Base-by-base conservation (phyloP, 2,113 vertebrate species). In the Reinhardtius hippoglossoides region DNA sequence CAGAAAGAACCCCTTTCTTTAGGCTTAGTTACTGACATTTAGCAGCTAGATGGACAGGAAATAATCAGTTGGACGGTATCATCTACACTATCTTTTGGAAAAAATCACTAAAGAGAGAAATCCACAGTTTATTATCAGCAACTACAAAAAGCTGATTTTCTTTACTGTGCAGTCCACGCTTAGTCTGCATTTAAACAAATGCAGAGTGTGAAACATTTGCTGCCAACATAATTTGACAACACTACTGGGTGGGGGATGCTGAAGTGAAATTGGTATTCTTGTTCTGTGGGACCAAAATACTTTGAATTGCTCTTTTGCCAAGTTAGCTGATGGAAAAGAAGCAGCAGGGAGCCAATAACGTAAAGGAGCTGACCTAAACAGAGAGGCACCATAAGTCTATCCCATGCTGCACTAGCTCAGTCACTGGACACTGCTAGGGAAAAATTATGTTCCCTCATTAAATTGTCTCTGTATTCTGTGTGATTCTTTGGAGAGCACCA, bases 291-390 rank as follows among this genome's bases (percentile, higher is more conserved):
- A 20, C 40, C 60, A 52, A 64, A 75, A 56, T 67, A 46, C 46
- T 75, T 65, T 78, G 56, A 67, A 77, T 59, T 65, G 52, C 46
- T 76, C 67, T 76, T 84, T 58, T 81, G 67, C 58, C 20, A 66
- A 76, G 57, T 46, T 42, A 56, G 67, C 77, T 55, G 58, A 59
- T 66, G 56, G 42, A 80, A 73, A 24, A 0, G 74, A 81, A 69
- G 52, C 71, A 72, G 23, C 77, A 16, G 57, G 72, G 68, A 79
- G 67, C 65, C 72, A 75, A 61, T 61, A 83, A 80, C 52, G 61
- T 61, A 80, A 77, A 87, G 83, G 58, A 85, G 83, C 73, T 81
- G 70, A 89, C 76, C 82, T 80, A 81, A 88, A 84, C 23, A 21
- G 62, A 56, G 76, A 84, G 72, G 71, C 79, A 73, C 57, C 54